These are phyloP conservation scores for Sebastes wilsoni DNA, from an alignment of 2,797 vertebrate species.

Conservation along the genomic window DNA sequence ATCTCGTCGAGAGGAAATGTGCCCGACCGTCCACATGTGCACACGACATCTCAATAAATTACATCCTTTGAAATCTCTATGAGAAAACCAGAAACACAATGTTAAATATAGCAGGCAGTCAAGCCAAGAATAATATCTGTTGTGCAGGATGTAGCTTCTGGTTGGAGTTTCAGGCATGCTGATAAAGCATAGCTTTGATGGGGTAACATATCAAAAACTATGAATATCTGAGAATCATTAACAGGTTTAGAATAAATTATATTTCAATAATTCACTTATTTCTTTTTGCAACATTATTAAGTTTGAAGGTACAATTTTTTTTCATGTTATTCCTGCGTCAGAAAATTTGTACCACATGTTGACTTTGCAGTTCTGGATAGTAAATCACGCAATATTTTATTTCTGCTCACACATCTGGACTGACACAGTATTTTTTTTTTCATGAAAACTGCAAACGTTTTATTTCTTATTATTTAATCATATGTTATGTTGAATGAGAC, in stretches of 20 bases:
- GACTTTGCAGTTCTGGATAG: not conserved
- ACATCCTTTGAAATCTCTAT: constrained; percentile 44
- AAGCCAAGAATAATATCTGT: constrained; percentile 46
- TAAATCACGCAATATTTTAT: not conserved
- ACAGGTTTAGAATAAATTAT: not conserved
- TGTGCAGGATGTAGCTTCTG: constrained; percentile 4
- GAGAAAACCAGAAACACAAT: constrained; percentile 48
- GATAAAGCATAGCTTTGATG: constrained; percentile 4
- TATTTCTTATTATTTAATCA: not conserved
- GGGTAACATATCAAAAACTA: not conserved
- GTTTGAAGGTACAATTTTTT: not conserved
- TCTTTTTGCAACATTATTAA: not conserved
- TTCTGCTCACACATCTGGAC: not conserved
- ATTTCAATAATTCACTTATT: not conserved
- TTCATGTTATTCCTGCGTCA: not conserved
- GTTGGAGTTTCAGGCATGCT: constrained; percentile 3
- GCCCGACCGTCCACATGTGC: constrained; percentile 33
- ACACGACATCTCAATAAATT: constrained; percentile 50
- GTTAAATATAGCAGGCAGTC: constrained; percentile 45
- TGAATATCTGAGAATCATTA: not conserved
- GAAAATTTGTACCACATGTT: not conserved
- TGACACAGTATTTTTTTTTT: too few species aligned
- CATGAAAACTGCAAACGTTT: not conserved
- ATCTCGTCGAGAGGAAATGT: constrained; percentile 29
- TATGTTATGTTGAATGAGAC: not conserved